Percentiles rank a stretch among this genome's conserved stretches.
Conservation (phyloP, 2,888 invertebrate species). For the Ellobium chinense region DNA sequence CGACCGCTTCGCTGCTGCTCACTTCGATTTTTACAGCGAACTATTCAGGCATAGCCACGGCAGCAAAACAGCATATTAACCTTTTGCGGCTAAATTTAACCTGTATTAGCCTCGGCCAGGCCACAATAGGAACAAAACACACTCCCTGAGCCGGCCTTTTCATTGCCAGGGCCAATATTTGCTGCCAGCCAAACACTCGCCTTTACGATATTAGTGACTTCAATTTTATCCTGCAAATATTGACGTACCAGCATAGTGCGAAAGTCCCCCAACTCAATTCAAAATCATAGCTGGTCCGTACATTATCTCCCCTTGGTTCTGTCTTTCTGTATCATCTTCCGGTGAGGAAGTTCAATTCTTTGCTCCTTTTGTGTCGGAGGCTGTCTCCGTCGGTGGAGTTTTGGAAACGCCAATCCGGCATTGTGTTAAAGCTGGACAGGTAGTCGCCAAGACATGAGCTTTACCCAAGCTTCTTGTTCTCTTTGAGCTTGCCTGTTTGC, state of each 20-base stretch:
- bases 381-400: too few species aligned
- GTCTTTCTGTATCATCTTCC: conserved; percentile 1
- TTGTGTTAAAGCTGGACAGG: too few species aligned
- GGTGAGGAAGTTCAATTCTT: neutral
- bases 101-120: neutral
- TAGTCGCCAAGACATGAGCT: neutral
- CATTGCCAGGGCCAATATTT: neutral
- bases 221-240: conserved; percentile 27
- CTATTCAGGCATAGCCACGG: too few species aligned
- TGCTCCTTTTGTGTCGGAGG: too few species aligned
- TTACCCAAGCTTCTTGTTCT: neutral
- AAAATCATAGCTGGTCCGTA: neutral
- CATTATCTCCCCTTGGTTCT: neutral
- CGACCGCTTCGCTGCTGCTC: too few species aligned
- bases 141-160: neutral
- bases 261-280: neutral
- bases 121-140: neutral
- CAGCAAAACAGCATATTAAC: neutral
- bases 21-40: too few species aligned
- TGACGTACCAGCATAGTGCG: neutral
- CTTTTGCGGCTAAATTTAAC: neutral
- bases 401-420: too few species aligned
- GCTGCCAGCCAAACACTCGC: neutral
- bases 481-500: neutral
- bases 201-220: conserved; percentile 20